Evolutionary conservation across 2,797 vertebrate genomes (phyloP), one percentile per base, ranked within the genome.

Genomic region (Helostoma temminkii): DNA sequence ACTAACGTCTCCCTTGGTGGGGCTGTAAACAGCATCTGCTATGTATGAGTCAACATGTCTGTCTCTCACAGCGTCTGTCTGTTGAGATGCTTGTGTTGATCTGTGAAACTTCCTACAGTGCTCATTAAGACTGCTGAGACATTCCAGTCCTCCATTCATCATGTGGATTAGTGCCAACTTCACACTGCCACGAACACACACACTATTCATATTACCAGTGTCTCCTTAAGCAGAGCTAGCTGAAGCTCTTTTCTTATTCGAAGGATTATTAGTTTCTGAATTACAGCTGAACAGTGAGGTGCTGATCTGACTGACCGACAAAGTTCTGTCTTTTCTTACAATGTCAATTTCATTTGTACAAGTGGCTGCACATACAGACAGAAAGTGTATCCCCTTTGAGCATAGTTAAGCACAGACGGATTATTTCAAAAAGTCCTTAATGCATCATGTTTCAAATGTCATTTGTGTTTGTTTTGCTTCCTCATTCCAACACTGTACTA

Each of bases 21-120:
- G 71, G 42, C 46, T 61, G 59, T 5, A 80, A 84, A 65, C 68
- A 75, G 53, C 62, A 78, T 57, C 71, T 89, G 82, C 61, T 61
- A 39, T 24, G 56, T 71, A 50, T 81, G 81, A 78, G 68, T 87
- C 66, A 66, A 61, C 65, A 43, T 54, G 71, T 81, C 46, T 59
- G 22, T 63, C 11, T 58, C 59, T 78, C 47, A 36, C 48, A 42
- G 47, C 12, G 39, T 73, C 65, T 45, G 57, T 46, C 70, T 74
- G 57, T 0, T 49, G 42, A 49, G 71, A 65, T 2, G n/a, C 47
- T 42, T n/a, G 47, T 2, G 30, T 49, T 21, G 16, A 21, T 59
- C 68, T 49, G 43, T 3, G 9, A 36, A 60, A 62, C 56, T 56
- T 74, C 68, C 74, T 47, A 7, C 56, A 50, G 32, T 6, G 42